phyloP scores from a whole-genome alignment of 2,888 invertebrate species.

The Bruchidius siliquastri region DNA sequence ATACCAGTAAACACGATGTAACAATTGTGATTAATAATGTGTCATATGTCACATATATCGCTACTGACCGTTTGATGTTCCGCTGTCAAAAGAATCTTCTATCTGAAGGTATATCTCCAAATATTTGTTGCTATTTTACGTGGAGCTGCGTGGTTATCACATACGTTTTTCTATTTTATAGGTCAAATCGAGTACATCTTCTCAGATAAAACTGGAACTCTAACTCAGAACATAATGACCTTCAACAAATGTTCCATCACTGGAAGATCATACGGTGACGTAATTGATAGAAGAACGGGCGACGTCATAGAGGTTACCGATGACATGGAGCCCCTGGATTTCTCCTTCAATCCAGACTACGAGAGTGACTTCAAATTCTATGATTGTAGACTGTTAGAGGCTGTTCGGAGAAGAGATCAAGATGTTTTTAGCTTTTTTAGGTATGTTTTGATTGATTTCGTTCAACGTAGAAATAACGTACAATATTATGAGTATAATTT shows the following conservation, averaged over 20 bases:
- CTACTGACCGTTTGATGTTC: too few species aligned
- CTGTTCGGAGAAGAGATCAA: conserved; percentile 69
- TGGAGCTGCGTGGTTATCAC: background rate
- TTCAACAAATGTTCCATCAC: conserved; percentile 98
- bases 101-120: too few species aligned
- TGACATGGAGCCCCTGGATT: conserved; percentile 77
- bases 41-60: too few species aligned
- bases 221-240: conserved; percentile 99
- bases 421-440: conserved; percentile 81
- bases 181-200: conserved; percentile 99
- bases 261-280: conserved; percentile 87
- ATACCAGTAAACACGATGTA: too few species aligned
- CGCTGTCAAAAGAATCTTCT: too few species aligned
- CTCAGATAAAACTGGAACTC: conserved; percentile 98
- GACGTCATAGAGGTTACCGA: conserved; percentile 83
- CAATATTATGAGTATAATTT: too few species aligned
- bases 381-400: conserved; percentile 79
- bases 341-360: conserved; percentile 89
- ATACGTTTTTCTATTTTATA: conserved; percentile 29
- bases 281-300: conserved; percentile 80
- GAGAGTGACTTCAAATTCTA: conserved; percentile 93
- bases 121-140: too few species aligned
- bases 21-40: too few species aligned
- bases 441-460: background rate
- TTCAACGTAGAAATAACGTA: too few species aligned